A percentile compares a stretch with the other conserved stretches of the same genome.
phyloP scores from a whole-genome alignment of 2,113 vertebrate genomes.

The Emydocephalus ijimae region DNA sequence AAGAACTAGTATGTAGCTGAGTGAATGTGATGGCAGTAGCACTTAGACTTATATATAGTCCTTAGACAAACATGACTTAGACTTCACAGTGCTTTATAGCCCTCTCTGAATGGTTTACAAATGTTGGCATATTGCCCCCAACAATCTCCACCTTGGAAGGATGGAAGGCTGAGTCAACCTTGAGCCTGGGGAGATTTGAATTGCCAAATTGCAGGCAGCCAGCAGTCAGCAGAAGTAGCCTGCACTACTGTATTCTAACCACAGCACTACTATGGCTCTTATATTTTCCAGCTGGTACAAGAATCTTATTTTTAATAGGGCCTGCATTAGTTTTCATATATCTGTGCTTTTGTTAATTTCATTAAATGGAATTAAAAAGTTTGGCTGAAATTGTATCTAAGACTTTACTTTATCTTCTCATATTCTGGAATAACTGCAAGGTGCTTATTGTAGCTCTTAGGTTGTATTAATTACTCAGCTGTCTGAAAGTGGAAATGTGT shows the following conservation, averaged over 20 bases:
- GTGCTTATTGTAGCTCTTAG: neutral
- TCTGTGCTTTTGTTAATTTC: constrained; percentile 53
- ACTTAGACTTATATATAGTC: too few species aligned
- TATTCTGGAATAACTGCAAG: neutral
- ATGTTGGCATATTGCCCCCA: too few species aligned
- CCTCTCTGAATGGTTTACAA: too few species aligned
- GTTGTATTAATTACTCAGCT: neutral
- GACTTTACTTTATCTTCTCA: constrained; percentile 16
- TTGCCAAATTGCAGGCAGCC: too few species aligned
- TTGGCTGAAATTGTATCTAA: constrained; percentile 17
- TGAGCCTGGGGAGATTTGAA: too few species aligned
- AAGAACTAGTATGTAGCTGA: constrained; percentile 45
- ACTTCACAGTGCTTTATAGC: too few species aligned
- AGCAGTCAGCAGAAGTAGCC: too few species aligned
- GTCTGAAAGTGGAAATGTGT: constrained; percentile 19
- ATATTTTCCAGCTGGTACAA: constrained; percentile 57
- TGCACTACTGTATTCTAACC: too few species aligned
- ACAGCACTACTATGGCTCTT: too few species aligned
- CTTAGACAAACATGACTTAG: too few species aligned
- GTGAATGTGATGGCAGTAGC: constrained; percentile 47
- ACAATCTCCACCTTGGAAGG: too few species aligned
- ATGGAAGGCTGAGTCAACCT: too few species aligned
- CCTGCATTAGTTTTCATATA: constrained; percentile 36
- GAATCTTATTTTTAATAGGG: constrained; percentile 62
- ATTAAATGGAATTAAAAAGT: constrained; percentile 37